These are phyloP conservation scores for Excalfactoria chinensis DNA, from an alignment of 2,113 vertebrate species.

Conservation along the genomic window DNA sequence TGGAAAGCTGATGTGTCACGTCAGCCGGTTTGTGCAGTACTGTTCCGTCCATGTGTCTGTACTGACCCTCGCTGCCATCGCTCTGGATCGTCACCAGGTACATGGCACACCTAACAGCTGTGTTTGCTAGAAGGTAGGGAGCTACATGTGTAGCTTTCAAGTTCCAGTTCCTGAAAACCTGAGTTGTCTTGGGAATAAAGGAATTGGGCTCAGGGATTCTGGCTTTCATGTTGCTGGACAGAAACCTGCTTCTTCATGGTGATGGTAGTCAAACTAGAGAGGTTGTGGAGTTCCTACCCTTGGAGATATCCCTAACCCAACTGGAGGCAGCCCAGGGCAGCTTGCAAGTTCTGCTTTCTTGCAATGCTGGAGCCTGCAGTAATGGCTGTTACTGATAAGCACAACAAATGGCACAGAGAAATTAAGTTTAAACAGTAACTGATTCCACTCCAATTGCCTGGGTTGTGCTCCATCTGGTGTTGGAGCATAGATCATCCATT, in stretches of 20 bases:
- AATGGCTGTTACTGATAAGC: background rate
- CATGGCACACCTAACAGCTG: rapidly evolving
- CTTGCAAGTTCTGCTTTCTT: too few species aligned
- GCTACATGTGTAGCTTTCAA: background rate
- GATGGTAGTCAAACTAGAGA: background rate
- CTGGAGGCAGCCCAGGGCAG: background rate
- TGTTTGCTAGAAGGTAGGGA: background rate
- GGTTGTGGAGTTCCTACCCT: background rate
- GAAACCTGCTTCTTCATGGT: background rate
- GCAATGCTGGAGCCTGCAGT: background rate
- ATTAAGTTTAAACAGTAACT: background rate
- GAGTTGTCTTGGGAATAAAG: background rate
- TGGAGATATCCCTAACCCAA: background rate
- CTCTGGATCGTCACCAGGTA: constrained; percentile 83
- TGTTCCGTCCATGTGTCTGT: constrained; percentile 83
- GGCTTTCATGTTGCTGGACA: background rate
- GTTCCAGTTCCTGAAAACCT: background rate
- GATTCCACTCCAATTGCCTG: background rate
- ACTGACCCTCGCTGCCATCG: constrained; percentile 82
- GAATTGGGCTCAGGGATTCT: background rate
- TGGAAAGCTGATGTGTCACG: constrained; percentile 82
- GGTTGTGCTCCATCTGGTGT: background rate
- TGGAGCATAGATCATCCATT: background rate
- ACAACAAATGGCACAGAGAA: background rate
- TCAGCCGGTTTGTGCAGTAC: constrained; percentile 84